Percentiles rank a stretch among this genome's conserved stretches.
phyloP scores from a whole-genome alignment of 2,113 vertebrate species.

The Psittacula cyanocephala region DNA sequence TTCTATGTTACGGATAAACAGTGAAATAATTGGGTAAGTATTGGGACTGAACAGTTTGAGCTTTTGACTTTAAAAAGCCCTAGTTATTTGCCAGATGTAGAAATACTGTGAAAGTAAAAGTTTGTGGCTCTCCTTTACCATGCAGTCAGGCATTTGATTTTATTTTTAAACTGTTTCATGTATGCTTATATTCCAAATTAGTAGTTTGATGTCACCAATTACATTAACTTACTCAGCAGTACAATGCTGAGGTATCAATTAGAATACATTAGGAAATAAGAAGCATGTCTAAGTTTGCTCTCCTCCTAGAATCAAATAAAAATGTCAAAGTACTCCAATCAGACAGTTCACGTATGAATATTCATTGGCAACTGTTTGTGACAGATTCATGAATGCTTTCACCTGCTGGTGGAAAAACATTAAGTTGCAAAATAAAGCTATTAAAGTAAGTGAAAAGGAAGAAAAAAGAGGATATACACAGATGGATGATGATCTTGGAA shows the following conservation, averaged over 20 bases:
- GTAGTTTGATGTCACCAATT: conserved; percentile 58
- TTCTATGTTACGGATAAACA: neutral
- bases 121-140: neutral
- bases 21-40: neutral
- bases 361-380: conserved; percentile 86
- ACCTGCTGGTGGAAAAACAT: conserved; percentile 83
- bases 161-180: neutral
- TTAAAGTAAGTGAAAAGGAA: conserved; percentile 78
- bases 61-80: neutral
- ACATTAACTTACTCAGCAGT: conserved; percentile 59
- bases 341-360: conserved; percentile 81
- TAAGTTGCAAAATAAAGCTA: conserved; percentile 79
- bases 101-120: neutral
- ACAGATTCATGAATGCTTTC: conserved; percentile 86
- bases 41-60: neutral
- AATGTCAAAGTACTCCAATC: conserved; percentile 81
- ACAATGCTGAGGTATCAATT: conserved; percentile 61
- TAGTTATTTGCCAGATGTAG: neutral
- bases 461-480: conserved; percentile 69
- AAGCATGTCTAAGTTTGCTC: conserved; percentile 69
- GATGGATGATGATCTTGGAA: conserved; percentile 75
- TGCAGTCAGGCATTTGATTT: neutral
- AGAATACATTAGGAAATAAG: conserved; percentile 71
- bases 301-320: conserved; percentile 77
- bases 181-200: conserved; percentile 55